These are phyloP conservation scores for Acanthurus leucopareius DNA, from an alignment of 2,797 vertebrate genomes.

Conservation along the genomic window DNA sequence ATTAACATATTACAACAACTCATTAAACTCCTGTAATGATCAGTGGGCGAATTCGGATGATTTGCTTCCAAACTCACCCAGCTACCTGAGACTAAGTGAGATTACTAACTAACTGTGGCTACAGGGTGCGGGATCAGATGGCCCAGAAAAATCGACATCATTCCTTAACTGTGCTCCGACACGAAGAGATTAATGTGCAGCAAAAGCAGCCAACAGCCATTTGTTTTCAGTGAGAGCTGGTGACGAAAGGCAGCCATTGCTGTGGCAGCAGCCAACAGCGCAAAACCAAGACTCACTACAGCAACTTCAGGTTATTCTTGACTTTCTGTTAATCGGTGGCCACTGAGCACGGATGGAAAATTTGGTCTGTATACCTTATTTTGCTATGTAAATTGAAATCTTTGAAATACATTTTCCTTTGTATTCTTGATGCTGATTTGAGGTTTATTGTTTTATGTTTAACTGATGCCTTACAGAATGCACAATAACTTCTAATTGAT, in stretches of 20 bases:
- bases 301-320: constrained; percentile 22
- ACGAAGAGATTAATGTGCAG: constrained; percentile 58
- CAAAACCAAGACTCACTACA: neutral
- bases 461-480: neutral
- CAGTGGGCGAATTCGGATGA: neutral
- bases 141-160: constrained; percentile 54
- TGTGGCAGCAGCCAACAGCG: constrained; percentile 39
- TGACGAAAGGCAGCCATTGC: constrained; percentile 46
- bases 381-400: neutral
- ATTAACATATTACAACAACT: neutral
- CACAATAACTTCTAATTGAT: neutral
- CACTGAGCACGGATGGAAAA: neutral
- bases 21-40: constrained; percentile 6
- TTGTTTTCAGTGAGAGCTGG: constrained; percentile 56
- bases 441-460: neutral
- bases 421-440: neutral
- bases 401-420: neutral
- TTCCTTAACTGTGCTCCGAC: constrained; percentile 48
- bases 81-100: constrained; percentile 30
- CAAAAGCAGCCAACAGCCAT: constrained; percentile 56
- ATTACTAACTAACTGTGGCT: constrained; percentile 28
- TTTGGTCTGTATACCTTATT: neutral
- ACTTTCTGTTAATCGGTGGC: constrained; percentile 37
- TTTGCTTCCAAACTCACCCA: constrained; percentile 21
- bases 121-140: constrained; percentile 31